These are phyloP conservation scores for Actenoides lindsayi DNA, from an alignment of 2,113 vertebrate genomes.

Conservation along the genomic window DNA sequence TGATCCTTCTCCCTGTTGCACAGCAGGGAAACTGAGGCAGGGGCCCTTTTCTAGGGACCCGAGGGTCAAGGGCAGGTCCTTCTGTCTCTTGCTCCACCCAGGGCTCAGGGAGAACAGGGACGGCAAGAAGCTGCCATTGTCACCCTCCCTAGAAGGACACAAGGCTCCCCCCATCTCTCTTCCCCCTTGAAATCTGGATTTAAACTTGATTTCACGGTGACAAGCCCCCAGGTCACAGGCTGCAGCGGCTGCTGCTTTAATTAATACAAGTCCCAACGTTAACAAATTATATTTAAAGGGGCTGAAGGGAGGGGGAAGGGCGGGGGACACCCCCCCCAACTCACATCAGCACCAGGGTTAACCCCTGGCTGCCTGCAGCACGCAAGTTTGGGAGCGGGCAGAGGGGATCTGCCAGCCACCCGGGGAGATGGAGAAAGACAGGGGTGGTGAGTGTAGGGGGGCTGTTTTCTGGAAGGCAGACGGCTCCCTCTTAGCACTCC, in stretches of 20 bases:
- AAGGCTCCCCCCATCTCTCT: not conserved
- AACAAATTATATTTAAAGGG: constrained; percentile 69
- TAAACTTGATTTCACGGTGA: constrained; percentile 73
- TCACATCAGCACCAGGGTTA: constrained; percentile 33
- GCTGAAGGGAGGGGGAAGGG: constrained; percentile 35
- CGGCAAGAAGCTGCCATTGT: constrained; percentile 4
- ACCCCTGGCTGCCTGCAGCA: constrained; percentile 14
- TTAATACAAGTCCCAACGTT: constrained; percentile 68
- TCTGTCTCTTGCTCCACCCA: constrained; percentile 19
- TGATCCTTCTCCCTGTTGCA: not conserved
- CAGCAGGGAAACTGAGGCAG: constrained; percentile 11
- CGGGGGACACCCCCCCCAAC: not conserved
- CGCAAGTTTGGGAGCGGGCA: not conserved
- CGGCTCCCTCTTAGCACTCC: not conserved
- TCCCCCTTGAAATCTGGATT: constrained; percentile 65
- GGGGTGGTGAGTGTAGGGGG: not conserved
- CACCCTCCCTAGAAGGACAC: constrained; percentile 37
- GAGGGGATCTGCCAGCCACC: not conserved
- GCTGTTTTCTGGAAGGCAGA: not conserved
- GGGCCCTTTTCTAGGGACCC: not conserved
- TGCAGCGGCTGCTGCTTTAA: constrained; percentile 71
- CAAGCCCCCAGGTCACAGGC: constrained; percentile 72
- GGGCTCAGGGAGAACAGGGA: not conserved
- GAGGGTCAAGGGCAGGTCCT: not conserved
- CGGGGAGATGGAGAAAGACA: not conserved